Conservation (phyloP, 2,888 invertebrate species). For the Bellardia pandia region DNA sequence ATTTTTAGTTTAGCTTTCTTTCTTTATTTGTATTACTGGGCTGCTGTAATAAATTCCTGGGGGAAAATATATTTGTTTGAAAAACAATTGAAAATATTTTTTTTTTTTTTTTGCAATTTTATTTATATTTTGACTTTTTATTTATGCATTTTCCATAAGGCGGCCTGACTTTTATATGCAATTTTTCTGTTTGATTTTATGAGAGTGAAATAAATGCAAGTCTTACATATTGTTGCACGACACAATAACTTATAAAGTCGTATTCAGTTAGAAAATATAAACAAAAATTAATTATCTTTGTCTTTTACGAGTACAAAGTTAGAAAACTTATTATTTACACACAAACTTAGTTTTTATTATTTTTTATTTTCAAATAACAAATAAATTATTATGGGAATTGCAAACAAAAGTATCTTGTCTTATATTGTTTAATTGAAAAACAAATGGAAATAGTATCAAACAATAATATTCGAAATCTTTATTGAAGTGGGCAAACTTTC, state of each 20-base stretch:
- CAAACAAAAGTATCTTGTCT: neutral
- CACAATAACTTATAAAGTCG: slow-evolving; percentile 53
- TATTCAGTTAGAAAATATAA: slow-evolving; percentile 19
- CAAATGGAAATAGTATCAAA: slow-evolving; percentile 3
- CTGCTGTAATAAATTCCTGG: slow-evolving; percentile 42
- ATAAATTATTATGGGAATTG: slow-evolving; percentile 35
- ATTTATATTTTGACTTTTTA: neutral
- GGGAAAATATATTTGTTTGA: slow-evolving; percentile 40
- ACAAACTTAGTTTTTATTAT: slow-evolving; percentile 34
- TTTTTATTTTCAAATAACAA: neutral
- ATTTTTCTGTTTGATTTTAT: slow-evolving; percentile 15
- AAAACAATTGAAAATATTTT: slow-evolving; percentile 54
- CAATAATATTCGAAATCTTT: neutral
- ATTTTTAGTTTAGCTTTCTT: slow-evolving; percentile 47
- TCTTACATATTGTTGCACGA: slow-evolving; percentile 43
- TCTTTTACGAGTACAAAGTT: slow-evolving; percentile 24
- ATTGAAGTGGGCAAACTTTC: neutral
- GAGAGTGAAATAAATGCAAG: slow-evolving; percentile 9
- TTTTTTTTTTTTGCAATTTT: slow-evolving; percentile 16
- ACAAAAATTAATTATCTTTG: slow-evolving; percentile 5
- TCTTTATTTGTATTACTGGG: neutral
- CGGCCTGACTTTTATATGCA: slow-evolving; percentile 35
- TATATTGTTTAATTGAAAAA: slow-evolving; percentile 10
- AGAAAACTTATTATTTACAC: slow-evolving; percentile 16
- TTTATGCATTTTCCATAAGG: slow-evolving; percentile 31